Evolutionary conservation across 2,113 vertebrate species (phyloP), one percentile per base, ranked within the genome.

Genomic region (Serilophus lunatus): DNA sequence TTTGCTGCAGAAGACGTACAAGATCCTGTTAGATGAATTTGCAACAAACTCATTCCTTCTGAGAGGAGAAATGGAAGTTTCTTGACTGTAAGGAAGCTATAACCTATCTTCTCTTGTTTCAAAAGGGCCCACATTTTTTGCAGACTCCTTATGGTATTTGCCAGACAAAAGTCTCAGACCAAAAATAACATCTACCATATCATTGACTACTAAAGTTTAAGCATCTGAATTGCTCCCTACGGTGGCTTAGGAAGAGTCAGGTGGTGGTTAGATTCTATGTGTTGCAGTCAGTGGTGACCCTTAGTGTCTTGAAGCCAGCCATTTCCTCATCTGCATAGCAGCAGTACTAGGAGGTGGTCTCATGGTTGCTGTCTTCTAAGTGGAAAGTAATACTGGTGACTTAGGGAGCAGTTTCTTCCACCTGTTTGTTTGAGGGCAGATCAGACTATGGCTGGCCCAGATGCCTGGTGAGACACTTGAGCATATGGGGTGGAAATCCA

Each of bases 331-430:
- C 28, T 36, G 47, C 1, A 0, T 7, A 49, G 35, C 28, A 61
- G 45, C 36, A 19, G 16, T 61, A 8, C 33, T 12, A 35, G 29
- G 18, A 45, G 33, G 51, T 49, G 20, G 9, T 77, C 38, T 82
- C 3, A 0, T 0, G 2, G 19, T 14, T 53, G 12, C n/a, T 1
- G 2, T 23, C 6, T 3, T 51, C 14, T 57, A 23, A 63, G 10
- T 23, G 19, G 19, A 90, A 82, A 78, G 66, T 9, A 72, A 42
- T 45, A 31, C 8, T n/a, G 59, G 12, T 29, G 38, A 82, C 66
- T 45, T 10, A 40, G 10, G n/a, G 35, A 65, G 10, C 24, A 31
- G 12, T 22, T 72, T 78, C 65, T 89, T 36, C 40, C 6, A 33
- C 10, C 24, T n/a, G n/a, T n/a, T n/a, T 25, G 7, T 42, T 42